These are phyloP conservation scores for Loxodonta africana DNA, from an alignment of 2,113 vertebrate genomes.

Conservation along the genomic window DNA sequence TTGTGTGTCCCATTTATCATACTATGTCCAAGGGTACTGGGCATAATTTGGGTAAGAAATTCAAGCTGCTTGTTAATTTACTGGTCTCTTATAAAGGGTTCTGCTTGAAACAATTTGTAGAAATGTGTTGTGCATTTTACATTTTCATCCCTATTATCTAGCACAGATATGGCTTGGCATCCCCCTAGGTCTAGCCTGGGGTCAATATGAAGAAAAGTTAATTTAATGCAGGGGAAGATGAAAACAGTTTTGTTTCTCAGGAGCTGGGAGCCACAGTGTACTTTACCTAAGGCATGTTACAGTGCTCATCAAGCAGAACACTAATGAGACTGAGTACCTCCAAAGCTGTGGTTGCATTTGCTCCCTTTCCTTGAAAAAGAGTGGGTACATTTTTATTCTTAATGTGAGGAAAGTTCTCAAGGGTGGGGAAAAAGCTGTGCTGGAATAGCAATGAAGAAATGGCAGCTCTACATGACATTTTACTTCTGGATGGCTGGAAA, in stretches of 20 bases:
- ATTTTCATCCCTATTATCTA: background rate
- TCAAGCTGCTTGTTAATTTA: background rate
- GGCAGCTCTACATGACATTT: conserved; percentile 83
- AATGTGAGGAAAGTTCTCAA: conserved; percentile 69
- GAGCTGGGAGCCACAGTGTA: background rate
- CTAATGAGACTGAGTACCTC: conserved; percentile 49
- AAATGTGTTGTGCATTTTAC: background rate
- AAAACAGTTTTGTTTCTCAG: background rate
- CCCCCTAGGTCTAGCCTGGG: background rate
- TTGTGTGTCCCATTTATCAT: background rate
- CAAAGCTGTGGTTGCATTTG: background rate
- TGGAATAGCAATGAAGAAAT: conserved; percentile 75
- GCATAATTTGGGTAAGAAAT: background rate
- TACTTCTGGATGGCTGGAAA: conserved; percentile 83
- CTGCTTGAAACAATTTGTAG: background rate
- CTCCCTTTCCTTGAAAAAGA: conserved; percentile 10
- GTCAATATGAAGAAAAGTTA: conserved; percentile 6
- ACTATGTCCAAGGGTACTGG: background rate
- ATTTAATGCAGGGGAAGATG: background rate
- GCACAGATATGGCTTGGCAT: background rate
- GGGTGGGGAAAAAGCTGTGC: background rate
- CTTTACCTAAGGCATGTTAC: background rate
- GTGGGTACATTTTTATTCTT: conserved; percentile 61
- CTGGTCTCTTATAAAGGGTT: background rate
- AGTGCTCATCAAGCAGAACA: background rate